Conservation (phyloP, 2,888 invertebrate genomes). For the Diplazon laetatorius region DNA sequence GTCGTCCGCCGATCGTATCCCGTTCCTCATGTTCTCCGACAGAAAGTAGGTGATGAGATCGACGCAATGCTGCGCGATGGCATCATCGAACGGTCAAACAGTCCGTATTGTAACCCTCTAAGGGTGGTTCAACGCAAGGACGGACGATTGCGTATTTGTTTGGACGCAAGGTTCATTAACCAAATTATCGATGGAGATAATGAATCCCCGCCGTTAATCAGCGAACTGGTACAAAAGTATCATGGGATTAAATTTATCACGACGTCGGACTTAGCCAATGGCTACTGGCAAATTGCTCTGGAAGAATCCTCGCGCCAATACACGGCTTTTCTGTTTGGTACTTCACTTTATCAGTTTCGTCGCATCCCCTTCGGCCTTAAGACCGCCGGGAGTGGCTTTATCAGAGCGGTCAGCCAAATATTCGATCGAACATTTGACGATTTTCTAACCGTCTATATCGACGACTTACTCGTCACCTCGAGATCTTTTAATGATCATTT, state of each 20-base stretch:
- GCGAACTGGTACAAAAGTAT: neutral
- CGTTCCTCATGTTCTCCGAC: neutral
- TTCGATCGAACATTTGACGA: conserved; percentile 68
- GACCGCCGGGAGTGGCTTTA: neutral
- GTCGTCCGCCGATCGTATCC: too few species aligned
- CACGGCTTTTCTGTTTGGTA: neutral
- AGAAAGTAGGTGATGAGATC: neutral
- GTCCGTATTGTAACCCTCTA: conserved; percentile 72
- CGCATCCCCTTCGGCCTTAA: neutral
- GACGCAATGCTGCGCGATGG: conserved; percentile 63
- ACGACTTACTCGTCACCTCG: conserved; percentile 73
- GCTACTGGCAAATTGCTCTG: neutral
- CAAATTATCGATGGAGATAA: neutral
- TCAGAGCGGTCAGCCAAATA: conserved; percentile 52
- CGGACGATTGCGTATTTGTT: conserved; percentile 70
- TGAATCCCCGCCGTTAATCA: neutral
- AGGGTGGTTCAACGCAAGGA: conserved; percentile 72
- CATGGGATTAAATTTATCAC: neutral
- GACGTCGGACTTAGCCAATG: neutral
- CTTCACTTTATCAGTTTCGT: neutral
- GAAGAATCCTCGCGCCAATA: neutral
- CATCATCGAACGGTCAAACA: conserved; percentile 70
- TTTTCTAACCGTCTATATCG: conserved; percentile 71
- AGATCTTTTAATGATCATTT: conserved; percentile 67
- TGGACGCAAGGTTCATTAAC: too few species aligned